These are phyloP conservation scores for Arvicanthis niloticus DNA, from an alignment of 2,113 vertebrate species.

Conservation along the genomic window DNA sequence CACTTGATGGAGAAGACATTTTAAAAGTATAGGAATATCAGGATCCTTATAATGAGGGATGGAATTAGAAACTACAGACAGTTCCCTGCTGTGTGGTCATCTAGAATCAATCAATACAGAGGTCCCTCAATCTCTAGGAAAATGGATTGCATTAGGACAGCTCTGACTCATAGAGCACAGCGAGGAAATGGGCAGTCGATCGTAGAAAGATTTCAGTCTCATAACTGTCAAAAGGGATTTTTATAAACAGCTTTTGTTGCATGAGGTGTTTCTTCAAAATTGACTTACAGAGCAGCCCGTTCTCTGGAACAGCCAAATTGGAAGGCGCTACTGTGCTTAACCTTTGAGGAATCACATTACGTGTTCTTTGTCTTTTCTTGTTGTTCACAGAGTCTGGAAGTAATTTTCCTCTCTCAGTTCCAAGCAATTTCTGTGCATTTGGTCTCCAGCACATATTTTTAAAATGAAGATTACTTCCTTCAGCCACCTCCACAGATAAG, in stretches of 20 bases:
- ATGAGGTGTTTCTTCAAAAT: conserved; percentile 63
- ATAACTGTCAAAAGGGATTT: conserved; percentile 16
- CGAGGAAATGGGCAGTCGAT: background rate
- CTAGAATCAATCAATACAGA: background rate
- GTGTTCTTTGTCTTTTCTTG: conserved; percentile 53
- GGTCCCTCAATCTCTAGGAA: background rate
- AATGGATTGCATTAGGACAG: background rate
- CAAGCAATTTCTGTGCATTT: background rate
- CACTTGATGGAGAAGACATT: background rate
- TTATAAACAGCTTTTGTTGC: background rate
- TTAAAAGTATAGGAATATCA: background rate
- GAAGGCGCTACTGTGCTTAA: conserved; percentile 43
- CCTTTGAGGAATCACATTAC: conserved; percentile 65
- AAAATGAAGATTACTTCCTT: background rate
- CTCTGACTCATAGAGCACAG: conserved; percentile 19
- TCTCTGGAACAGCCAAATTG: conserved; percentile 11
- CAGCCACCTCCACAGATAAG: background rate
- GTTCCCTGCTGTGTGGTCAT: background rate
- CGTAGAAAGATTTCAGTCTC: background rate
- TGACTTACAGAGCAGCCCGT: background rate
- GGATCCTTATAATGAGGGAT: background rate
- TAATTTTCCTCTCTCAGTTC: background rate
- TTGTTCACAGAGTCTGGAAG: background rate
- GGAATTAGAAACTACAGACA: background rate
- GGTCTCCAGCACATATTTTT: background rate